Conservation (phyloP, 2,797 vertebrate species). For the Takifugu rubripes region DNA sequence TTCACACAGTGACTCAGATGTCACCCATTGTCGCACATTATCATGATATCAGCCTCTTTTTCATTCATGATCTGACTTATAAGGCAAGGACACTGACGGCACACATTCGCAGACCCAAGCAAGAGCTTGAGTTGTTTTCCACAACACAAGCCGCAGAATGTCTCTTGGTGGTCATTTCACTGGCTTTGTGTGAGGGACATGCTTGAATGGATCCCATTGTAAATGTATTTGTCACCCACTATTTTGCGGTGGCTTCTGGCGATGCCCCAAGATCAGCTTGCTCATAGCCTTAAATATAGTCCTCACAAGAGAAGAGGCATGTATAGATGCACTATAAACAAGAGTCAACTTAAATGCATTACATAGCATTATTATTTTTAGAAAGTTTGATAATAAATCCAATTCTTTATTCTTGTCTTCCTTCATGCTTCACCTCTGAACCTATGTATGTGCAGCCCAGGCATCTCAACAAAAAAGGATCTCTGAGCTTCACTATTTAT, state of each 20-base stretch:
- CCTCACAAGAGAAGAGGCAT: constrained; percentile 27
- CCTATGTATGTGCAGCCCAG: not conserved
- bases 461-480: constrained; percentile 17
- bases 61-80: constrained; percentile 71
- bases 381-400: not conserved
- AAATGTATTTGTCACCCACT: constrained; percentile 74
- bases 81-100: constrained; percentile 63
- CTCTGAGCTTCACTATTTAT: constrained; percentile 24
- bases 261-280: constrained; percentile 51
- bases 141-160: constrained; percentile 67
- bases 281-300: constrained; percentile 69
- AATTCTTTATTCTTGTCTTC: not conserved
- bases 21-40: constrained; percentile 42
- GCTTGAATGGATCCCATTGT: constrained; percentile 73
- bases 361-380: not conserved
- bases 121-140: constrained; percentile 69
- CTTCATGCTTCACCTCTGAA: constrained; percentile 20
- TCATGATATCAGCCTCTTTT: constrained; percentile 53
- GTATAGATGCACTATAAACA: constrained; percentile 33
- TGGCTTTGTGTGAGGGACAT: constrained; percentile 52
- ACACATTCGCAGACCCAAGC: constrained; percentile 52
- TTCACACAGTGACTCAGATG: constrained; percentile 41
- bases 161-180: constrained; percentile 54
- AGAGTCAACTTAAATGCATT: constrained; percentile 38
- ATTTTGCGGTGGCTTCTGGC: constrained; percentile 69